Percentiles rank a stretch among this genome's conserved stretches.
Evolutionary conservation across 2,113 vertebrate species (phyloP).

Genomic region (Galemys pyrenaicus): DNA sequence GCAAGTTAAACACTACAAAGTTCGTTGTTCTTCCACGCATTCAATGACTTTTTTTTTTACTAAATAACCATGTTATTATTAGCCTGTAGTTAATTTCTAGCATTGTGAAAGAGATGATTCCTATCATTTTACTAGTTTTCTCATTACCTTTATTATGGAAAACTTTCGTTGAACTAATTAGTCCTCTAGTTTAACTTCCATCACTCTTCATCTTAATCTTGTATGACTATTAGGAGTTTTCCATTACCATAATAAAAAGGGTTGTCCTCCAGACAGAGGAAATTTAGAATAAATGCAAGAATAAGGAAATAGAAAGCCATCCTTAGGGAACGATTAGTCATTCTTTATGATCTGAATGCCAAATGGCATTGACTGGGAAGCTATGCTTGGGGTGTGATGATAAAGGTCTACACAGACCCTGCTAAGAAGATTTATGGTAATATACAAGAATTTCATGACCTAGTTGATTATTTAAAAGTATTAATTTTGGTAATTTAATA

Average conservation of each 20-base stretch:
- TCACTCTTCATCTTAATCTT: not conserved
- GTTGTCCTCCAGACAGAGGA: not conserved
- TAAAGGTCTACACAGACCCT: not conserved
- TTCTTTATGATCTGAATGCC: conserved; percentile 2
- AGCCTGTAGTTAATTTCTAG: conserved; percentile 7
- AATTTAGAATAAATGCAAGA: conserved; percentile 36
- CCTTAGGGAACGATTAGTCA: not conserved
- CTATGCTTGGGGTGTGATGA: not conserved
- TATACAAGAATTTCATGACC: not conserved
- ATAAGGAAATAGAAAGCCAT: not conserved
- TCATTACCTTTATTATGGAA: not conserved
- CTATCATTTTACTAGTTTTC: not conserved
- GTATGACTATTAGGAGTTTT: not conserved
- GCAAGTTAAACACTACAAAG: not conserved
- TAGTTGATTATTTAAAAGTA: not conserved
- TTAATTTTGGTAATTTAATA: conserved; percentile 11
- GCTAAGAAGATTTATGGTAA: not conserved
- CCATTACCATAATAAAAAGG: conserved; percentile 31
- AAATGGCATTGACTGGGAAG: not conserved
- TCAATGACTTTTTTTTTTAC: conserved; percentile 12
- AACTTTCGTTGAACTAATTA: not conserved
- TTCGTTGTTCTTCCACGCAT: not conserved
- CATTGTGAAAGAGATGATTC: not conserved
- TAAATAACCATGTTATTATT: not conserved
- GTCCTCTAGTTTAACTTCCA: not conserved